Percentiles rank a stretch among this genome's conserved stretches.
phyloP scores from a whole-genome alignment of 2,113 vertebrate genomes.

The Sphaerodactylus townsendi region DNA sequence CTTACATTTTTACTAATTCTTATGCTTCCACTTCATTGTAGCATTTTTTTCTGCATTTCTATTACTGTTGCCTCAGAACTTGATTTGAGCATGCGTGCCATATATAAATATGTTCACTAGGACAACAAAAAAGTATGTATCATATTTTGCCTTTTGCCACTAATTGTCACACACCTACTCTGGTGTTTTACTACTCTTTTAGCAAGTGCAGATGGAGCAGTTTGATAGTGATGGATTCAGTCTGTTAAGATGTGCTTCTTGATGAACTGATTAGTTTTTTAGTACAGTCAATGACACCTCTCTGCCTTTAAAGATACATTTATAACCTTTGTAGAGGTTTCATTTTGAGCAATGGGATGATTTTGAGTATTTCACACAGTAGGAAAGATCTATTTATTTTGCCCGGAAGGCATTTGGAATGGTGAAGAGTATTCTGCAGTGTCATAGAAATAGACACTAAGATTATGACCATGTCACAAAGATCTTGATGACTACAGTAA shows the following conservation, averaged over 20 bases:
- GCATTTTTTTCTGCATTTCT: too few species aligned
- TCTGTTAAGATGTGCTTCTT: constrained; percentile 64
- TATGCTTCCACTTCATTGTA: too few species aligned
- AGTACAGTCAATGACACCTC: constrained; percentile 58
- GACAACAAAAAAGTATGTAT: constrained; percentile 29
- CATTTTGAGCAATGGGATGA: constrained; percentile 34
- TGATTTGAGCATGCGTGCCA: too few species aligned
- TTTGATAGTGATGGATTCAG: constrained; percentile 55
- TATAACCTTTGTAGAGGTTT: constrained; percentile 45
- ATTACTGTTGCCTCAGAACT: too few species aligned
- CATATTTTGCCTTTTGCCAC: constrained; percentile 52
- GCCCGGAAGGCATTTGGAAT: constrained; percentile 2
- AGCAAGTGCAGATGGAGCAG: constrained; percentile 64
- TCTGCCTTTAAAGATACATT: constrained; percentile 64
- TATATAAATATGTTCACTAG: not conserved
- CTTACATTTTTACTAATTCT: too few species aligned
- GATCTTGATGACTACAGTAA: too few species aligned
- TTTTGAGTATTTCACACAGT: constrained; percentile 41
- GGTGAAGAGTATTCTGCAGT: not conserved
- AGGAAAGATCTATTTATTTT: constrained; percentile 29
- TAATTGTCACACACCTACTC: constrained; percentile 61
- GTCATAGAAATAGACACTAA: too few species aligned
- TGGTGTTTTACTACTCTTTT: constrained; percentile 59
- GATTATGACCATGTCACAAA: too few species aligned
- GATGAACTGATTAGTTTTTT: constrained; percentile 76